Conservation (phyloP, 2,888 invertebrate species). For the Celastrina argiolus region DNA sequence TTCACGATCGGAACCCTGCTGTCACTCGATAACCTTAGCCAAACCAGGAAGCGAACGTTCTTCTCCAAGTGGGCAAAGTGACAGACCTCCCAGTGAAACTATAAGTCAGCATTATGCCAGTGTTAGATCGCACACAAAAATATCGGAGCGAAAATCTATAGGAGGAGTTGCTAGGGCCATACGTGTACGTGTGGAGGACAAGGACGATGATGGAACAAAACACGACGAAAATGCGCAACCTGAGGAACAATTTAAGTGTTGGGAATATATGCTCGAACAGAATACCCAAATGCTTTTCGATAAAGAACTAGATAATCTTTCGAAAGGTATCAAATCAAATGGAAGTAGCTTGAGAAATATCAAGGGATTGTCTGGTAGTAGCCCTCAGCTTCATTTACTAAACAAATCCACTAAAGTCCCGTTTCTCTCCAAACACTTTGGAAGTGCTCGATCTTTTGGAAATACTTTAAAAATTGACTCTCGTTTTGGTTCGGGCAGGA, state of each 20-base stretch:
- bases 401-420: conserved; percentile 67
- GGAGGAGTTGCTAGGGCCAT: conserved; percentile 80
- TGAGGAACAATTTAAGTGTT: conserved; percentile 93
- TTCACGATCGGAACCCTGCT: conserved; percentile 79
- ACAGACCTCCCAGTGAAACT: conserved; percentile 76
- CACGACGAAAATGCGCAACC: conserved; percentile 73
- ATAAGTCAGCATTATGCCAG: conserved; percentile 70
- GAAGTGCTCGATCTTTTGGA: conserved; percentile 88
- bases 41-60: conserved; percentile 83
- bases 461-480: conserved; percentile 79
- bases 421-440: conserved; percentile 85
- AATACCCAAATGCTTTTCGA: conserved; percentile 93
- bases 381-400: conserved; percentile 80
- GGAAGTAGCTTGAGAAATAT: conserved; percentile 74
- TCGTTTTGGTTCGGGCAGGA: conserved; percentile 76
- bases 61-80: conserved; percentile 92
- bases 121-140: conserved; percentile 59
- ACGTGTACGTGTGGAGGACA: conserved; percentile 81
- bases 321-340: conserved; percentile 79
- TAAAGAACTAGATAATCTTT: conserved; percentile 89
- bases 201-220: conserved; percentile 70
- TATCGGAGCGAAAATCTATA: conserved; percentile 75
- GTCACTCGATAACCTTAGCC: conserved; percentile 69
- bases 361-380: conserved; percentile 82
- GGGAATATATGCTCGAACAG: conserved; percentile 95